A percentile compares a stretch with the other conserved stretches of the same genome.
Conservation (phyloP, 2,113 vertebrate genomes). For the Antigone vipio region DNA sequence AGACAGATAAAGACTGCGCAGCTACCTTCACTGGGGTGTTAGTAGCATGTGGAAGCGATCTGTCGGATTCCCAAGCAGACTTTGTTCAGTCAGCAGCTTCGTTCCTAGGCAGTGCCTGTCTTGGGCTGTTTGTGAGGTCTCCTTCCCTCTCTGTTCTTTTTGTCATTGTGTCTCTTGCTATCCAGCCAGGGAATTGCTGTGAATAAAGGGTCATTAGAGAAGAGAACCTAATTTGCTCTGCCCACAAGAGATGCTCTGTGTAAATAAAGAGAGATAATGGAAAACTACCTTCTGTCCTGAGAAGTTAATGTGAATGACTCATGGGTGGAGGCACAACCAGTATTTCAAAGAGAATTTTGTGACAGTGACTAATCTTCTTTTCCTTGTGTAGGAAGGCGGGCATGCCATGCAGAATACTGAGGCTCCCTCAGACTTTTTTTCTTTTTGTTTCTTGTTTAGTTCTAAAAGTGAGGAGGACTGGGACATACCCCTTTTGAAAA, state of each 20-base stretch:
- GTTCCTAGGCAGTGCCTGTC: not conserved
- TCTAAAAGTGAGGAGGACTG: not conserved
- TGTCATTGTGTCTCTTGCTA: not conserved
- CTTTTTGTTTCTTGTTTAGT: not conserved
- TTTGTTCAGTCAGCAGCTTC: not conserved
- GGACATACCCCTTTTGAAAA: not conserved
- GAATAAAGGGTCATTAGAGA: constrained; percentile 24
- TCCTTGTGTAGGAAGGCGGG: not conserved
- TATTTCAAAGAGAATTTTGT: constrained; percentile 23
- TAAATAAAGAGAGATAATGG: constrained; percentile 56
- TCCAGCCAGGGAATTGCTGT: constrained; percentile 9
- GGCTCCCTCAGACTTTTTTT: not conserved
- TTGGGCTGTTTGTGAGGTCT: not conserved
- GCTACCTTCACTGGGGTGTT: not conserved
- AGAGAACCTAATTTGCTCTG: constrained; percentile 42
- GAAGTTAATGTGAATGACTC: constrained; percentile 32
- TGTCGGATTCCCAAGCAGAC: not conserved
- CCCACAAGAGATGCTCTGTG: constrained; percentile 14
- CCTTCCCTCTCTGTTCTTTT: constrained; percentile 1
- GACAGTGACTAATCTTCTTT: constrained; percentile 28
- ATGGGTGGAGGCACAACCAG: not conserved
- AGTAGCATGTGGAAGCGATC: not conserved
- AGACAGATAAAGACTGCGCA: not conserved
- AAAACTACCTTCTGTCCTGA: constrained; percentile 36
- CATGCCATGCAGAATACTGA: not conserved